These are phyloP conservation scores for Gari tellinella DNA, from an alignment of 2,888 invertebrate species.

Conservation along the genomic window DNA sequence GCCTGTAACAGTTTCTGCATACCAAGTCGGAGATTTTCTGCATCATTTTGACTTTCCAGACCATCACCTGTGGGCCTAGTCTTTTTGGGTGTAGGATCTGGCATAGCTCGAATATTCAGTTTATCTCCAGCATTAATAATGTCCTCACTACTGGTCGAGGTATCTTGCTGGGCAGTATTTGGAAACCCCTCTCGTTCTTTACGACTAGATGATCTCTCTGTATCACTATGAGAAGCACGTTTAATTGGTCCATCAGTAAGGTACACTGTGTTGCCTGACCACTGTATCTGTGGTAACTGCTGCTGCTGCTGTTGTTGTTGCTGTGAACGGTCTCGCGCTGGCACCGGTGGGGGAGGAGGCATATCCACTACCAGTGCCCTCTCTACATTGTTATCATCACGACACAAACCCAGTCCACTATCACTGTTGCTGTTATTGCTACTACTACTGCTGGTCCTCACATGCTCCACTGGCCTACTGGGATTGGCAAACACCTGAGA, in stretches of 20 bases:
- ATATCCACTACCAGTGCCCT: slow-evolving; percentile 33
- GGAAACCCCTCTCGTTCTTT: not conserved
- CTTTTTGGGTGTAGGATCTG: slow-evolving; percentile 85
- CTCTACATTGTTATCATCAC: slow-evolving; percentile 78
- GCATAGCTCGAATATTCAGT: slow-evolving; percentile 89
- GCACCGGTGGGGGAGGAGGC: slow-evolving; percentile 46
- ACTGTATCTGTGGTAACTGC: slow-evolving; percentile 54
- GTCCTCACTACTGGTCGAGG: slow-evolving; percentile 71
- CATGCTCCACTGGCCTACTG: slow-evolving; percentile 55
- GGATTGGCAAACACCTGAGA: slow-evolving; percentile 79
- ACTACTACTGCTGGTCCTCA: slow-evolving; percentile 90
- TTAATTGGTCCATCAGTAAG: slow-evolving; percentile 59
- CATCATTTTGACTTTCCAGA: slow-evolving; percentile 75
- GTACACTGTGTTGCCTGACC: slow-evolving; percentile 60
- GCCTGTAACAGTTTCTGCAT: slow-evolving; percentile 80
- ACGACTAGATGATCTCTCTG: slow-evolving; percentile 6
- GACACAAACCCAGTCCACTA: slow-evolving; percentile 90
- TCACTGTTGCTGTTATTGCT: slow-evolving; percentile 94
- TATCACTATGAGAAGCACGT: slow-evolving; percentile 43
- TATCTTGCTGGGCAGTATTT: slow-evolving; percentile 38
- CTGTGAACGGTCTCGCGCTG: slow-evolving; percentile 37
- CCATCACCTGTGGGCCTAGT: slow-evolving; percentile 64
- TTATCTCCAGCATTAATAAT: slow-evolving; percentile 78
- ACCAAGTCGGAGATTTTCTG: slow-evolving; percentile 81
- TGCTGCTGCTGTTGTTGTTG: too few species aligned